Conservation (phyloP, 1,140 invertebrate genomes). For the Frieseomelitta varia region DNA sequence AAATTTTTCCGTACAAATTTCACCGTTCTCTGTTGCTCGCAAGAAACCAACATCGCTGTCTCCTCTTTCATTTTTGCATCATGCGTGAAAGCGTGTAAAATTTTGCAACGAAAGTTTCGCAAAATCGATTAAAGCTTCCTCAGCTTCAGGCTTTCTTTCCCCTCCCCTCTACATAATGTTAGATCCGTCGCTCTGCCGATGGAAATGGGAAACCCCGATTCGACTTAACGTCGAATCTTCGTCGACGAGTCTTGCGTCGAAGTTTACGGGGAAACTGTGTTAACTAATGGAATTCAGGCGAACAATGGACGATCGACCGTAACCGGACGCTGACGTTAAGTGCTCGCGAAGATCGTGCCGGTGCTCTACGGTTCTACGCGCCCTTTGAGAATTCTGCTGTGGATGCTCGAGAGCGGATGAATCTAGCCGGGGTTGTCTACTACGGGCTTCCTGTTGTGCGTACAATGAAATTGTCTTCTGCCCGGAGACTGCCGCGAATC, state of each 20-base stretch:
- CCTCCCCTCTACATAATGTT: too few relatives aligned
- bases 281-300: slow-evolving; percentile 38
- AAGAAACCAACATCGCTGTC: too few relatives aligned
- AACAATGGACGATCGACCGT: slow-evolving; percentile 19
- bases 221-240: slow-evolving; percentile 31
- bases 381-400: slow-evolving; percentile 5
- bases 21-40: too few relatives aligned
- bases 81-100: too few relatives aligned
- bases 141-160: too few relatives aligned
- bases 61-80: too few relatives aligned
- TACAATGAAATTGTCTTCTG: slow-evolving; percentile 1
- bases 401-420: not conserved
- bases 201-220: not conserved
- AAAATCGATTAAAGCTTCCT: too few relatives aligned
- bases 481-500: not conserved
- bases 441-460: not conserved
- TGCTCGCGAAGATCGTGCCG: not conserved
- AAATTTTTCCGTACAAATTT: too few relatives aligned
- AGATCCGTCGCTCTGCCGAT: not conserved
- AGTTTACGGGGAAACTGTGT: slow-evolving; percentile 32
- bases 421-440: not conserved
- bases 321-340: slow-evolving; percentile 17
- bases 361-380: not conserved
- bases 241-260: not conserved
- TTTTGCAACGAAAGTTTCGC: too few relatives aligned